These are phyloP conservation scores for Gopherus evgoodei DNA, from an alignment of 2,113 vertebrate genomes.

Conservation along the genomic window DNA sequence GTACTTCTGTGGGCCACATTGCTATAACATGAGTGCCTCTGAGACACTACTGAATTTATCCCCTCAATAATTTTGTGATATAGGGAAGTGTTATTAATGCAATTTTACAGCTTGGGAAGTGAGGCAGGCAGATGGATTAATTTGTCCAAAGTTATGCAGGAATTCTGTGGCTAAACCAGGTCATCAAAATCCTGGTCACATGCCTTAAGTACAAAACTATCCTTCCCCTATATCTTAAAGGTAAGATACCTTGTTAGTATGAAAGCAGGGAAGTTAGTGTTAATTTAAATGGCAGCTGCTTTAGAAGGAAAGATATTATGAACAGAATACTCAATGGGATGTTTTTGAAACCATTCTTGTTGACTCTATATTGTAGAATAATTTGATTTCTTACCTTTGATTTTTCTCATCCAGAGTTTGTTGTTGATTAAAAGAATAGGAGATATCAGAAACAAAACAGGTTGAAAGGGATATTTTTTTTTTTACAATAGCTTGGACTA, in stretches of 20 bases:
- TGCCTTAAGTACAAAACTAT: not conserved
- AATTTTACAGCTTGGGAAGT: not conserved
- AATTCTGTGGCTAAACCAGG: not conserved
- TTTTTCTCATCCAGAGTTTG: not conserved
- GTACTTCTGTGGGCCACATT: not conserved
- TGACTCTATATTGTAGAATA: not conserved
- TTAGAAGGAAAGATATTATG: not conserved
- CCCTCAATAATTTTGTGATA: not conserved
- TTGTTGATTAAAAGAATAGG: not conserved
- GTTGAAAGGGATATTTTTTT: not conserved
- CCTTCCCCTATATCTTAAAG: not conserved
- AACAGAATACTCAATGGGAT: not conserved
- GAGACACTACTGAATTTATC: not conserved
- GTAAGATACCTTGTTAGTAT: not conserved
- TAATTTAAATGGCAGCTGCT: not conserved
- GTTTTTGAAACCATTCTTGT: not conserved
- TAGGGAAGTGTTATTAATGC: not conserved
- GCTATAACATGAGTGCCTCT: not conserved
- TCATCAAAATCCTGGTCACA: fast-evolving
- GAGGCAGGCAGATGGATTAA: not conserved
- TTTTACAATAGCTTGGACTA: not conserved
- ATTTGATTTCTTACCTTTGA: not conserved
- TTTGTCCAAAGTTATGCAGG: not conserved
- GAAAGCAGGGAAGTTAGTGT: not conserved
- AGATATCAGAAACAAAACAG: not conserved